Conservation (phyloP, 1,140 invertebrate species). For the Drosophila azteca region DNA sequence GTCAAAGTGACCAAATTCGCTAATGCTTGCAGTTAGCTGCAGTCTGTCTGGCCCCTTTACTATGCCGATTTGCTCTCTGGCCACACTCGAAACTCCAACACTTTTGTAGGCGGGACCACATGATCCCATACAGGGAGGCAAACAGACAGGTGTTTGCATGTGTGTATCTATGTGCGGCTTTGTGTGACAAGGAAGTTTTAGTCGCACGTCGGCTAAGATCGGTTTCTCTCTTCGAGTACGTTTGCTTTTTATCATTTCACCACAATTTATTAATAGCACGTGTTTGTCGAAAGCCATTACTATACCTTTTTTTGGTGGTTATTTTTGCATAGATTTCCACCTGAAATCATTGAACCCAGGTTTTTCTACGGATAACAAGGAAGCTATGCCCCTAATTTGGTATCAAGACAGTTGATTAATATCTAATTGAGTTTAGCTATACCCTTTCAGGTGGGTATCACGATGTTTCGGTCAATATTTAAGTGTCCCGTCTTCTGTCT, state of each 20-base stretch:
- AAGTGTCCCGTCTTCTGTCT: too few relatives aligned
- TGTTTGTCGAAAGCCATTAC: constrained; percentile 36
- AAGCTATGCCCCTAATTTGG: neutral
- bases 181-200: constrained; percentile 61
- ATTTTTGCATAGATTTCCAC: constrained; percentile 23
- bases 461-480: too few relatives aligned
- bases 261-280: constrained; percentile 52
- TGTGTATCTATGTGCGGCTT: constrained; percentile 5
- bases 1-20: constrained; percentile 62
- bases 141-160: constrained; percentile 35
- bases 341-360: neutral
- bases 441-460: too few relatives aligned
- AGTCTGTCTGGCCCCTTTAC: constrained; percentile 2
- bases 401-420: neutral
- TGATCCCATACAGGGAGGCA: constrained; percentile 23
- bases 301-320: constrained; percentile 1
- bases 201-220: neutral
- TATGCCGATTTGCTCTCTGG: constrained; percentile 32
- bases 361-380: neutral
- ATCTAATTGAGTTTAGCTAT: too few relatives aligned
- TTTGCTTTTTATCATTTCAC: constrained; percentile 58
- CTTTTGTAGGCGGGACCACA: constrained; percentile 34
- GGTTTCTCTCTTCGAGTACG: constrained; percentile 7
- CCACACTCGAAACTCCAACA: constrained; percentile 64
- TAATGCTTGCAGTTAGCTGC: constrained; percentile 36